Percentiles rank a stretch among this genome's conserved stretches.
These are phyloP conservation scores for Garra rufa DNA, from an alignment of 2,113 vertebrate species.

Conservation along the genomic window DNA sequence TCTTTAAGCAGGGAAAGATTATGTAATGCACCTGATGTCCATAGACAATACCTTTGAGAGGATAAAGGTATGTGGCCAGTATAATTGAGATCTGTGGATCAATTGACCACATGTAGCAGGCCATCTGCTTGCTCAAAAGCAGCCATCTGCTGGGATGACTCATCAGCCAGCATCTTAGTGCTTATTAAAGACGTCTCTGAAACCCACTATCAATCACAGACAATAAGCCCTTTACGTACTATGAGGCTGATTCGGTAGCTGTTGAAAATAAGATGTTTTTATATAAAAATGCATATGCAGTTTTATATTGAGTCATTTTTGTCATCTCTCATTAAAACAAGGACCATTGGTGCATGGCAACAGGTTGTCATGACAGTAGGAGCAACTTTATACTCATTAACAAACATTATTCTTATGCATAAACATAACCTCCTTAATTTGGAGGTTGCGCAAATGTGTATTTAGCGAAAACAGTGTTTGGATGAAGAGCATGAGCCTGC, in stretches of 20 bases:
- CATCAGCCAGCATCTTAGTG: conserved; percentile 19
- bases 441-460: not conserved
- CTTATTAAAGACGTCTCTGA: conserved; percentile 17
- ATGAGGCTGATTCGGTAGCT: not conserved
- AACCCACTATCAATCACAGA: conserved; percentile 20
- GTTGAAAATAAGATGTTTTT: not conserved
- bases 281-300: not conserved
- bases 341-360: conserved; percentile 24
- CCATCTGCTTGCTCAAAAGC: conserved; percentile 40
- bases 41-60: not conserved
- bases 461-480: not conserved
- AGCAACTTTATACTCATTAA: not conserved
- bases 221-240: conserved; percentile 4
- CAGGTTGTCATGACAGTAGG: conserved; percentile 42
- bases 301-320: not conserved
- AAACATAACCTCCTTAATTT: not conserved
- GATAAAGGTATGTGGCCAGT: conserved; percentile 30
- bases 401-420: not conserved
- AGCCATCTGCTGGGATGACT: conserved; percentile 48
- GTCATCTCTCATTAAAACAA: not conserved
- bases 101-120: conserved; percentile 29
- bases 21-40: not conserved
- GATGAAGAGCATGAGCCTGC: conserved; percentile 6
- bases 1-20: not conserved
- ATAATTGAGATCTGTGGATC: conserved; percentile 17